Evolutionary conservation across 1,140 invertebrate species (phyloP).

Genomic region (Drosophila micromelanica): DNA sequence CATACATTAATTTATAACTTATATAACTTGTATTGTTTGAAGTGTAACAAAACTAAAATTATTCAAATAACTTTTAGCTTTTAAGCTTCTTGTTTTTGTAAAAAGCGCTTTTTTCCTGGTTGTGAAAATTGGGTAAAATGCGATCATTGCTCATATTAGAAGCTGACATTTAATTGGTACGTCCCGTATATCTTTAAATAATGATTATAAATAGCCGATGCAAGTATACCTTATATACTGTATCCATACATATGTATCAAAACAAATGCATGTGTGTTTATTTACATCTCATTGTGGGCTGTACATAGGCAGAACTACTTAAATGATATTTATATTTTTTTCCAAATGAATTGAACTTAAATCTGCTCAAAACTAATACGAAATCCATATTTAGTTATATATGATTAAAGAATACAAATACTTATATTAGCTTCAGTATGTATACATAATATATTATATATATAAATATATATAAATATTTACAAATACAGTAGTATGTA

Average conservation of each 20-base stretch:
- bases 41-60: slow-evolving; percentile 40
- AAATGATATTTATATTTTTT: slow-evolving; percentile 7
- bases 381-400: slow-evolving; percentile 15
- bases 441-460: slow-evolving; percentile 25
- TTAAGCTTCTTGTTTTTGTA: too few relatives aligned
- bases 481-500: slow-evolving; percentile 24
- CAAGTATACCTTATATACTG: slow-evolving; percentile 19
- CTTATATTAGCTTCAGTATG: slow-evolving; percentile 28
- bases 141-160: too few relatives aligned
- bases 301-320: slow-evolving; percentile 49
- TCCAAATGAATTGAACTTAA: slow-evolving; percentile 21
- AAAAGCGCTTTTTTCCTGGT: too few relatives aligned
- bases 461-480: slow-evolving; percentile 24
- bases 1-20: slow-evolving; percentile 71
- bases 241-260: slow-evolving; percentile 42
- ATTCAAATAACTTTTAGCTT: too few relatives aligned
- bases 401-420: slow-evolving; percentile 12
- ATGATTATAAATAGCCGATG: not conserved
- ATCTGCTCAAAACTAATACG: slow-evolving; percentile 1
- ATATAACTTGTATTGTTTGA: slow-evolving; percentile 41
- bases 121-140: too few relatives aligned
- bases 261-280: slow-evolving; percentile 46
- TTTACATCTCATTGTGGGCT: slow-evolving; percentile 41
- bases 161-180: too few relatives aligned
- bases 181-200: too few relatives aligned